Evolutionary conservation across 2,113 vertebrate genomes (phyloP), one percentile per base, ranked within the genome.

Genomic region (Myotis lucifugus): DNA sequence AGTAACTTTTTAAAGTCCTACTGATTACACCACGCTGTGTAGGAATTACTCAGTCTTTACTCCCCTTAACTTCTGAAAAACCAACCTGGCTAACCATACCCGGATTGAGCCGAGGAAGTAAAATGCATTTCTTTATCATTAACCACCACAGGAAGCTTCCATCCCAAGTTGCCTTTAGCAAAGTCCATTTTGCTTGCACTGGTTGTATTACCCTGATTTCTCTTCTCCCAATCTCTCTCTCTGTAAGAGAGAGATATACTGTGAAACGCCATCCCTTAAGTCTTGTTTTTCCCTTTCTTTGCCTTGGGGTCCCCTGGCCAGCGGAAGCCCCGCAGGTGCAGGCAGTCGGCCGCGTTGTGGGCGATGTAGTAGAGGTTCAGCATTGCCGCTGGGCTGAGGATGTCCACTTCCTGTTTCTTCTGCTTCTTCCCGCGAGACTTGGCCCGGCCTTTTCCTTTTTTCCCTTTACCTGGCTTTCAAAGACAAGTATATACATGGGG

Each of bases 331-430:
- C 99, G 97, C 37, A 98, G 98, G 14, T 94, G 76, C 95, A 99
- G 95, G 97, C 98, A 99, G 97, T 99, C 98, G 0, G 98, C 85
- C 0, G 97, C 99, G 29, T 99, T 99, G 98, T 99, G 99, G 1
- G 98, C 98, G 15, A 99, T 98, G 97, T 99, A 99, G 98, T 99
- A 98, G 14, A 99, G 93, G 0, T 99, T 99, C 91, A 99, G 97
- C 99, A 99, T 98, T 90, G 99, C 99, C 0, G 98, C 98, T 0
- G 99, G 98, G 95, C 98, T 98, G 54, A 99, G 84, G 61, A 99
- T 96, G 95, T 99, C 98, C 92, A 97, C 98, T 8, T 98, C 98
- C 0, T 29, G 40, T 50, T 97, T 93, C 98, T 99, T 98, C 5
- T 9, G 87, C 88, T 97, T 98, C 97, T 98, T 97, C 76, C 97